These are phyloP conservation scores for Polymixis flavicincta DNA, from an alignment of 2,888 invertebrate genomes.

Conservation along the genomic window DNA sequence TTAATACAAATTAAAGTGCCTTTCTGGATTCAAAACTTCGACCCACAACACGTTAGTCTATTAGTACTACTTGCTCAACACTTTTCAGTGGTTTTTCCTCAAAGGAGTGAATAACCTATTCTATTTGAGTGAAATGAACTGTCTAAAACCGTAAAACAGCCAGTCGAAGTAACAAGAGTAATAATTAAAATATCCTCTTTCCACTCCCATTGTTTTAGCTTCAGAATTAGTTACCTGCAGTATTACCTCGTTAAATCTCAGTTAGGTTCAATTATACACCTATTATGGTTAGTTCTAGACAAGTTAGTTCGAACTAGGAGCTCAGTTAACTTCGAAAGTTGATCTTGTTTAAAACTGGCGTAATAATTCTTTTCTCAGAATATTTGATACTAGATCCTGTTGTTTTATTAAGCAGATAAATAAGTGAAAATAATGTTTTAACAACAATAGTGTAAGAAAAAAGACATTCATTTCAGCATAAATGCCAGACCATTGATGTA, in stretches of 20 bases:
- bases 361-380: slow-evolving; percentile 10
- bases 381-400: neutral
- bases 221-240: neutral
- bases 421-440: too few species aligned
- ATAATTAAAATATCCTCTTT: neutral
- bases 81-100: too few species aligned
- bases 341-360: slow-evolving; percentile 31
- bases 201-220: neutral
- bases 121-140: too few species aligned
- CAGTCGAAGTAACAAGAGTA: neutral
- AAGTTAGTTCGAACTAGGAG: slow-evolving; percentile 19
- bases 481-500: too few species aligned
- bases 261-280: slow-evolving; percentile 35
- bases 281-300: slow-evolving; percentile 28
- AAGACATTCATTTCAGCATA: too few species aligned
- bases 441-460: too few species aligned
- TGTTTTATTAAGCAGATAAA: neutral
- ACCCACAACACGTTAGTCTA: too few species aligned
- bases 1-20: too few species aligned
- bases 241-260: slow-evolving; percentile 39
- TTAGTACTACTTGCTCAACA: too few species aligned
- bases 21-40: too few species aligned
- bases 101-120: too few species aligned
- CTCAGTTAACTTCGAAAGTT: slow-evolving; percentile 20
- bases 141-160: neutral